Percentiles rank a stretch among this genome's conserved stretches.
phyloP scores from a whole-genome alignment of 2,888 invertebrate genomes.

The Scaptomyza reducta region DNA sequence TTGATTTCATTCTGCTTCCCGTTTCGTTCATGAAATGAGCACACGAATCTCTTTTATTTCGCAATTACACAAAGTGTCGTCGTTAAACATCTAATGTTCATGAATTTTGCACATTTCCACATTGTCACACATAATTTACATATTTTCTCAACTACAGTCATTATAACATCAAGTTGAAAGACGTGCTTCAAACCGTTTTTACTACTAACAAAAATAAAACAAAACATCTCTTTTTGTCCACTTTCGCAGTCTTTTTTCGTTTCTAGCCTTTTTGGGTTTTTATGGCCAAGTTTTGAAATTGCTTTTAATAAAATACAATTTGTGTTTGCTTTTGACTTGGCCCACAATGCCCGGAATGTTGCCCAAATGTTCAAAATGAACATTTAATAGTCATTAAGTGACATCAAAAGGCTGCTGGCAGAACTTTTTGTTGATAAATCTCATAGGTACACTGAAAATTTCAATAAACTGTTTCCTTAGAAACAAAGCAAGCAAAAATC shows the following conservation, averaged over 20 bases:
- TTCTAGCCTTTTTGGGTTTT: conserved; percentile 1
- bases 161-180: conserved; percentile 58
- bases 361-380: conserved; percentile 35
- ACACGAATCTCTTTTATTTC: conserved; percentile 4
- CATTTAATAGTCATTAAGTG: conserved; percentile 72
- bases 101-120: conserved; percentile 26
- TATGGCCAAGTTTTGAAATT: conserved; percentile 58
- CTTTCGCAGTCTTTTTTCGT: background rate
- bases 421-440: conserved; percentile 46
- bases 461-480: conserved; percentile 63
- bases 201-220: background rate
- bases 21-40: background rate
- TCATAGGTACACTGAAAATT: conserved; percentile 48
- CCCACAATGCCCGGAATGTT: conserved; percentile 58
- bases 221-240: background rate
- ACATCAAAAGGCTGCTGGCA: conserved; percentile 49
- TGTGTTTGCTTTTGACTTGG: conserved; percentile 59
- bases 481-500: conserved; percentile 42
- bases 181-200: conserved; percentile 59
- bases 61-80: conserved; percentile 56
- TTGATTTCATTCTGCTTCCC: conserved; percentile 7
- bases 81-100: conserved; percentile 41
- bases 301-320: conserved; percentile 74
- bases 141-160: conserved; percentile 41
- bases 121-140: conserved; percentile 21